These are phyloP conservation scores for Nezara viridula DNA, from an alignment of 2,888 invertebrate species.

Conservation along the genomic window DNA sequence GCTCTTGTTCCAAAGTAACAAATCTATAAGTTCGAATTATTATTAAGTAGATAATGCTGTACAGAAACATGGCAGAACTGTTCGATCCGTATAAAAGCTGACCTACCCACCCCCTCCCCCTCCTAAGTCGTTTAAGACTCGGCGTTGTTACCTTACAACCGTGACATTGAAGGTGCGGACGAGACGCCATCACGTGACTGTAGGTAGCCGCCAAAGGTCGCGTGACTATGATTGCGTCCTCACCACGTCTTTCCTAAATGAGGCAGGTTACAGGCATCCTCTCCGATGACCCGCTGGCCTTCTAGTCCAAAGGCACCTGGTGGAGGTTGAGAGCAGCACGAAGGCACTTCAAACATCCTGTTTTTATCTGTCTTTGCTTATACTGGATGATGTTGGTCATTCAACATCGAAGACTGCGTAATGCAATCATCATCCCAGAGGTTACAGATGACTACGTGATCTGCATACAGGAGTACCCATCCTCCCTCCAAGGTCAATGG, in stretches of 20 bases:
- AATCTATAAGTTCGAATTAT: no score
- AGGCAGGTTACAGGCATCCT: neutral
- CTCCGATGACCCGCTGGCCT: neutral
- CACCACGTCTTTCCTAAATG: neutral
- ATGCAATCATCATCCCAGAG: neutral
- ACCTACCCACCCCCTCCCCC: neutral
- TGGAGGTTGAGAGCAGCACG: neutral
- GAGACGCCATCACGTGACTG: neutral
- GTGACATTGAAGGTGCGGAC: neutral
- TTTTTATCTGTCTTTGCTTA: neutral
- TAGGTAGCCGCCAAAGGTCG: neutral
- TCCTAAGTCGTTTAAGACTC: neutral
- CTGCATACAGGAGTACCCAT: no score
- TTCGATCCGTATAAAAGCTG: no score
- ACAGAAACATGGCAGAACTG: no score
- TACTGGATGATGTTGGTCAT: neutral
- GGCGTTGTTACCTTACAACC: neutral
- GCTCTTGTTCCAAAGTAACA: no score
- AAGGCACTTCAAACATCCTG: neutral
- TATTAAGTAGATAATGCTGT: no score
- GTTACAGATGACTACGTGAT: no score
- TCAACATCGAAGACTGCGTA: neutral
- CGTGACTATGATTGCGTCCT: slow-evolving; percentile 10
- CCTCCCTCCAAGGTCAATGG: no score
- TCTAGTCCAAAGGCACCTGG: neutral